Evolutionary conservation across 2,113 vertebrate genomes (phyloP), one percentile per base, ranked within the genome.

Genomic region (Microcebus murinus): DNA sequence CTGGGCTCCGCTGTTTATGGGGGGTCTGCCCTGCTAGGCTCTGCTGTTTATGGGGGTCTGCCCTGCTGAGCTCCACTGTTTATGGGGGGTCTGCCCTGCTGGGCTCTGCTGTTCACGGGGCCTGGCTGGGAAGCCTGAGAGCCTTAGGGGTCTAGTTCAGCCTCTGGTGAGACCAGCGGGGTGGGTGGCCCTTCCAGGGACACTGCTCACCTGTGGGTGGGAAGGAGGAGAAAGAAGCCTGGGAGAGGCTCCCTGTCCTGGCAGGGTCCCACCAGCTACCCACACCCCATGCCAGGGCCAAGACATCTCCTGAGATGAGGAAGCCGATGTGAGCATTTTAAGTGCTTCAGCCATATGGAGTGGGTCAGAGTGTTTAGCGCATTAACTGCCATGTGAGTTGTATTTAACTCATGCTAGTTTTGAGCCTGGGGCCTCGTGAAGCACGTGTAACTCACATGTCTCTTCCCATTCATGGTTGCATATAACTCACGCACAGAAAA

Each of bases 131-230:
- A n/a, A 36, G 45, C 42, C 1, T 34, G 42, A 67, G 20, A 52
- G 34, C n/a, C 15, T 10, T 50, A n/a, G 8, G 25, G 0, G 1
- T 1, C 23, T 25, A 17, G 67, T 4, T 86, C 29, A 2, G 1
- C 21, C 25, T 55, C 23, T 2, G 0, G 1, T 1, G 61, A 20
- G 23, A 34, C 20, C n/a, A 73, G 11, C 3, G 4, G 48, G 29
- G 6, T 55, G 21, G 55, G 27, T 20, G 73, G 45, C 25, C 36
- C 42, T 70, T 57, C 77, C 1, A 15, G 27, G 27, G 17, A 6
- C n/a, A 15, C 1, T 27, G 76, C 27, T 48, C 52, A 14, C 39
- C 0, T 12, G 39, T 25, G 52, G n/a, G 14, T 29, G 77, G 39
- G 59, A 23, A 31, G 42, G n/a, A 12, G 4, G 18, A 57, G 45